Evolutionary conservation across 1,140 invertebrate species (phyloP).

Genomic region (Scaptomyza pallida): DNA sequence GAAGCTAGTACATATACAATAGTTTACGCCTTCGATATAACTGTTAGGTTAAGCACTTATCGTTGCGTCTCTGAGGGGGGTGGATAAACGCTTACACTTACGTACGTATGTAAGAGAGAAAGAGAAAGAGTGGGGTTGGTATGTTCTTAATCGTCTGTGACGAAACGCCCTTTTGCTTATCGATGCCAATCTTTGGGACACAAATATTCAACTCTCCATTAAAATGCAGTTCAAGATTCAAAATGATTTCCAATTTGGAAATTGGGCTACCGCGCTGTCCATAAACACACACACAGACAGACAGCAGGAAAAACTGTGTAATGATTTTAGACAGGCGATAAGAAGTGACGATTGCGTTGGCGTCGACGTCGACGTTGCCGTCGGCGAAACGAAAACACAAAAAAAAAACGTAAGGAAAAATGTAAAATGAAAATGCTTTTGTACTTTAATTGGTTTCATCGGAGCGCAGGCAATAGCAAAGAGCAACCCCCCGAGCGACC

Average conservation of each 20-base stretch:
- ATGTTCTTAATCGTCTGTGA: constrained; percentile 26
- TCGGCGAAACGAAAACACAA: constrained; percentile 13
- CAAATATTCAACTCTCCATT: constrained; percentile 8
- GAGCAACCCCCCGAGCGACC: constrained; percentile 39
- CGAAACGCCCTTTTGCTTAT: constrained; percentile 33
- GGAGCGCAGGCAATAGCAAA: constrained; percentile 9
- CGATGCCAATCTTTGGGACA: constrained; percentile 21
- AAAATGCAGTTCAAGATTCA: constrained; percentile 8
- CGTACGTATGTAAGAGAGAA: neutral
- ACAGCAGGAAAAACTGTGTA: constrained; percentile 1
- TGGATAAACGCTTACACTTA: constrained; percentile 15
- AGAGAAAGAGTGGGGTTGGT: constrained; percentile 1
- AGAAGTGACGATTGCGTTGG: constrained; percentile 42
- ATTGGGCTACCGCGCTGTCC: constrained; percentile 17
- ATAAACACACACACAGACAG: no score
- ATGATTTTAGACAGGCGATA: constrained; percentile 61
- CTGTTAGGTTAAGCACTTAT: constrained; percentile 18
- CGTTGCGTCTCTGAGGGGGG: constrained; percentile 7
- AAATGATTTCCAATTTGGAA: constrained; percentile 69
- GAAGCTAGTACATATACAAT: no score
- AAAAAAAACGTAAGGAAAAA: constrained; percentile 21
- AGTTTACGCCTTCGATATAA: constrained; percentile 20
- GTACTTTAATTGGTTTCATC: constrained; percentile 60
- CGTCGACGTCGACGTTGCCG: constrained; percentile 13
- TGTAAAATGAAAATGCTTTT: constrained; percentile 57